These are phyloP conservation scores for Centropristis striata DNA, from an alignment of 2,113 vertebrate species.

Conservation along the genomic window DNA sequence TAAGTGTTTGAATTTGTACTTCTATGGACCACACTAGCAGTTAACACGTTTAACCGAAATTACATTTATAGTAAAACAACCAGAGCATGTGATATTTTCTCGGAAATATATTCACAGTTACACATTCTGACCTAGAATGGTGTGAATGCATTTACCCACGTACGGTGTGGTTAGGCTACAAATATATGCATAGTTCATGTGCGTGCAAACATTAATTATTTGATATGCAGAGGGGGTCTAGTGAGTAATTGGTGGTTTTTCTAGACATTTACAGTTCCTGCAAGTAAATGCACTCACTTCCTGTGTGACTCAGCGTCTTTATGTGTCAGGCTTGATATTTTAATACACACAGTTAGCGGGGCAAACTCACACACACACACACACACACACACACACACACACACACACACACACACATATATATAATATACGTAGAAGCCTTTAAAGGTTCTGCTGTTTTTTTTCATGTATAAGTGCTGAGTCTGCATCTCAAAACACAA, in stretches of 20 bases:
- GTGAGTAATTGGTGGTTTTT: conserved; percentile 4
- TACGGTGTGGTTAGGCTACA: not conserved
- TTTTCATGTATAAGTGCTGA: conserved; percentile 63
- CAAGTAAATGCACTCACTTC: conserved; percentile 44
- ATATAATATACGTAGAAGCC: not conserved
- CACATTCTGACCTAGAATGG: not conserved
- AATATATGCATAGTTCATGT: not conserved
- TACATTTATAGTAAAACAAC: not conserved
- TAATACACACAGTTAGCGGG: not conserved
- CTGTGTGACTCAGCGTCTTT: conserved; percentile 57
- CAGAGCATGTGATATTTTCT: not conserved
- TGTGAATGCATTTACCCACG: not conserved
- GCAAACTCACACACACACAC: not conserved
- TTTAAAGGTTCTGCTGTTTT: conserved; percentile 8
- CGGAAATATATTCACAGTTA: not conserved
- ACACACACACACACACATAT: not conserved
- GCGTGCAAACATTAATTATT: conserved; percentile 8
- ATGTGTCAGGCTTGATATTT: conserved; percentile 32
- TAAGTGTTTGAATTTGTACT: not conserved
- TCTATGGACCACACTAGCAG: rapidly evolving
- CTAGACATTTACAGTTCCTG: conserved; percentile 8
- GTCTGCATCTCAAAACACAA: conserved; percentile 67
- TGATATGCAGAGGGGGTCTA: not conserved
- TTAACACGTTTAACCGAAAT: not conserved
- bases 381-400: not conserved